Conservation (phyloP, 2,797 vertebrate species). For the Ataeniobius toweri region DNA sequence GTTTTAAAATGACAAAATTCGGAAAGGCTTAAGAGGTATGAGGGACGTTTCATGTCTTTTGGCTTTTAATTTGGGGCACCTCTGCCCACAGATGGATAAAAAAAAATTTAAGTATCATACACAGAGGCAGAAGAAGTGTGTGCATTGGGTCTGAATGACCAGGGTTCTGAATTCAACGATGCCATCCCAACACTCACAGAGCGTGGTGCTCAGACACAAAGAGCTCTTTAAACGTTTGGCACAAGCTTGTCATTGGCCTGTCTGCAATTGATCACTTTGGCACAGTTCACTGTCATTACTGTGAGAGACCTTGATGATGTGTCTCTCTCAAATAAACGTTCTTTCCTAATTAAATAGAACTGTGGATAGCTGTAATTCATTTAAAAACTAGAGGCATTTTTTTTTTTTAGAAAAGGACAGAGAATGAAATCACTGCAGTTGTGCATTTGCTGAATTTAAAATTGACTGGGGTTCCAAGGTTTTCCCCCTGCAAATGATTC, state of each 20-base stretch:
- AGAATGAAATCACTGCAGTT: neutral
- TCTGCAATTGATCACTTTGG: slow-evolving; percentile 42
- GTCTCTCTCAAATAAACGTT: slow-evolving; percentile 33
- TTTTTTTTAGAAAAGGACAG: neutral
- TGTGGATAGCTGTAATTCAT: neutral
- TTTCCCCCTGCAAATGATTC: neutral
- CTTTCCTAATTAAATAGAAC: slow-evolving; percentile 29
- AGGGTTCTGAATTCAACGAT: slow-evolving; percentile 11
- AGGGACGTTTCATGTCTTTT: neutral
- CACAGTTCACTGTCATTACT: slow-evolving; percentile 35
- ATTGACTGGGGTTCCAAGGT: neutral
- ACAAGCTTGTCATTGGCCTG: slow-evolving; percentile 39
- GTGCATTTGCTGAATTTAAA: slow-evolving; percentile 3
- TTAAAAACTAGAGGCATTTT: neutral
- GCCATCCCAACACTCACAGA: slow-evolving; percentile 25
- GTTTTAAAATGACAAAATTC: neutral
- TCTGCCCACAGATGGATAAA: neutral
- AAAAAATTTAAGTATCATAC: neutral
- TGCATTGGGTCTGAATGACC: slow-evolving; percentile 37
- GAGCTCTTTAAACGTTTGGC: slow-evolving; percentile 36
- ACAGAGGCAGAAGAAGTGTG: slow-evolving; percentile 4
- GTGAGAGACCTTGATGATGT: slow-evolving; percentile 30
- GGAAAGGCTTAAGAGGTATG: neutral
- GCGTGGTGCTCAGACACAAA: slow-evolving; percentile 38
- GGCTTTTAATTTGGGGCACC: neutral